These are phyloP conservation scores for Ariopsis seemanni DNA, from an alignment of 2,113 vertebrate genomes.

Conservation along the genomic window DNA sequence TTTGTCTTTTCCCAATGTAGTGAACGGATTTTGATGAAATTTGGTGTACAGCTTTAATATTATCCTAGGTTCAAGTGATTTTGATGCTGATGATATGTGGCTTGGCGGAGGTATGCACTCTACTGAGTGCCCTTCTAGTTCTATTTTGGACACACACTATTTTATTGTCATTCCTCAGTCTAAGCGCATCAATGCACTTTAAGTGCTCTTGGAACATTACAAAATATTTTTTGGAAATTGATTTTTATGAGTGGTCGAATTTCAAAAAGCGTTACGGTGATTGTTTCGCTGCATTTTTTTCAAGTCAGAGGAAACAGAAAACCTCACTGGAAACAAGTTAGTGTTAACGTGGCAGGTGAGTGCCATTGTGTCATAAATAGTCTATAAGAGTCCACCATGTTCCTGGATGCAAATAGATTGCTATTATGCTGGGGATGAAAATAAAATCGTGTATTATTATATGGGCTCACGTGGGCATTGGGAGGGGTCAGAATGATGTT, in stretches of 20 bases:
- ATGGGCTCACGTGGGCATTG: background rate
- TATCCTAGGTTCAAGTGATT: no score
- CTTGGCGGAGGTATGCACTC: no score
- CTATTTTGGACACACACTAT: no score
- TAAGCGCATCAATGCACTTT: background rate
- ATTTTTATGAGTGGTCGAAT: no score
- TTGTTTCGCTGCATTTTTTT: background rate
- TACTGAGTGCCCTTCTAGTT: no score
- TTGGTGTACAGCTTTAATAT: no score
- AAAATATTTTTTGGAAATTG: no score
- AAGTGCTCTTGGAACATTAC: background rate
- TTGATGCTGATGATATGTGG: no score
- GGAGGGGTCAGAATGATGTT: background rate
- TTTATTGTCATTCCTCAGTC: background rate
- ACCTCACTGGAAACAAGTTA: background rate
- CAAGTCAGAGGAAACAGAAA: background rate
- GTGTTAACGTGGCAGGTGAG: background rate
- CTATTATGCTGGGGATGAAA: background rate
- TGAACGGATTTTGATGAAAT: no score
- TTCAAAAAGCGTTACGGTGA: no score
- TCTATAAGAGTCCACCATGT: background rate
- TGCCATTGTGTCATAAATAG: background rate
- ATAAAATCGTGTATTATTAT: background rate
- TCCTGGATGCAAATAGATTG: background rate
- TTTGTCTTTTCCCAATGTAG: no score